Conservation (phyloP, 2,797 vertebrate species). For the Microctenopoma stevenorrisi region DNA sequence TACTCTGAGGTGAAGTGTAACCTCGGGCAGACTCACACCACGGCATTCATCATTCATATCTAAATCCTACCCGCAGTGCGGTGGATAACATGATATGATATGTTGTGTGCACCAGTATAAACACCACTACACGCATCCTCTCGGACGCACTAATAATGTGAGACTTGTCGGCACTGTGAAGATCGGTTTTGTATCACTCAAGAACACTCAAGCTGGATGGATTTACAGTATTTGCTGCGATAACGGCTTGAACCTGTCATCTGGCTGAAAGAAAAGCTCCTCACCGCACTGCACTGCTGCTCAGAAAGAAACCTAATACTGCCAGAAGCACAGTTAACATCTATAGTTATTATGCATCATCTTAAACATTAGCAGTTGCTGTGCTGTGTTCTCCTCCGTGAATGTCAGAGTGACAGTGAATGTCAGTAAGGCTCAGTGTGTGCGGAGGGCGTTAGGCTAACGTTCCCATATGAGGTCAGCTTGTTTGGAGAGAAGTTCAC, state of each 20-base stretch:
- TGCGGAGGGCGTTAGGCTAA: constrained; percentile 9
- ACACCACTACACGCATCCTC: neutral
- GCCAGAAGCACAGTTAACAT: constrained; percentile 45
- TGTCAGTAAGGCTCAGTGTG: constrained; percentile 8
- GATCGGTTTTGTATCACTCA: constrained; percentile 25
- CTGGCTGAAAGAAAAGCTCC: constrained; percentile 42
- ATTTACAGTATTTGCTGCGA: constrained; percentile 47
- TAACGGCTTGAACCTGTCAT: constrained; percentile 39
- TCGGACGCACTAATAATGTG: constrained; percentile 14
- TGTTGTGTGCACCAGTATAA: neutral
- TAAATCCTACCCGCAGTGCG: constrained; percentile 43
- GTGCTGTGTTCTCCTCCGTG: neutral
- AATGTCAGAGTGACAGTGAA: constrained; percentile 12
- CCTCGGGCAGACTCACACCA: constrained; percentile 43
- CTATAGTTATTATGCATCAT: constrained; percentile 53
- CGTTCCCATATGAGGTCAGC: constrained; percentile 5
- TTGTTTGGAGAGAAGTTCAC: constrained; percentile 11
- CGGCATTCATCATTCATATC: constrained; percentile 58
- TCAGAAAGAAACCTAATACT: constrained; percentile 12
- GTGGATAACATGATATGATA: constrained; percentile 48
- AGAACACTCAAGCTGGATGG: constrained; percentile 47
- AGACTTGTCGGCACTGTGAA: constrained; percentile 3
- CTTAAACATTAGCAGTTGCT: constrained; percentile 11
- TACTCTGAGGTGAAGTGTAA: constrained; percentile 47
- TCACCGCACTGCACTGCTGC: constrained; percentile 21